Evolutionary conservation across 1,140 invertebrate genomes (phyloP), one percentile per base, ranked within the genome.

Genomic region (Ganaspis sp.): DNA sequence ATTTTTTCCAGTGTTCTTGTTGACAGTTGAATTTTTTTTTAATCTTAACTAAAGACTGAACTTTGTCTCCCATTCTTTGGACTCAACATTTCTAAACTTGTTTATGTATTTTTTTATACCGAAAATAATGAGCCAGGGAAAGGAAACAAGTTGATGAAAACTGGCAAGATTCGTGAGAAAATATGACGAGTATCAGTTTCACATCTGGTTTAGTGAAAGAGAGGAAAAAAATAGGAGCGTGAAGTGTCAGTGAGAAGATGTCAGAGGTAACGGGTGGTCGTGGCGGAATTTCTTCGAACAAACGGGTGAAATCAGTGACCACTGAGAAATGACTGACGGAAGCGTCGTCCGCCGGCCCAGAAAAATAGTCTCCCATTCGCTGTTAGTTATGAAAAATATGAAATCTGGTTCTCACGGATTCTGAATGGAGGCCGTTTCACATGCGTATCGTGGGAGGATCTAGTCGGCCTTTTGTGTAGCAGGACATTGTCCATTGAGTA

Each of bases 371-470:
- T 73, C 73, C 70, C 79, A 77, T 79, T 81, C 83, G 81, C 74
- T 70, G 45, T 49, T 82, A 85, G 87, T 90, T 90, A 89, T 91
- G 90, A 90, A 90, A 91, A 91, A 91, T 90, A 90, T 91, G 89
- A 90, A 90, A 90, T 90, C 87, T 88, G 86, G 89, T 91, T 91
- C 90, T 91, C 90, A 91, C 90, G 90, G 87, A 84, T 81, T 77
- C 81, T 90, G 86, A 91, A 91, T 91, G 89, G 87, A 64, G 83
- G 78, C 40, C 86, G 87, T 84, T 87, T 87, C 86, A 88, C 87
- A 89, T 90, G 87, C 87, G 89, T 90, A 91, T 91, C 90, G 90
- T 91, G 90, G 90, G 90, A 91, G 90, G 90, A 91, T 91, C 90
- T 91, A 79, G 79, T 26, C 77, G 77, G 4, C 58, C 79, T 69